phyloP scores from a whole-genome alignment of 2,888 invertebrate genomes.

The Trichacis sp. region DNA sequence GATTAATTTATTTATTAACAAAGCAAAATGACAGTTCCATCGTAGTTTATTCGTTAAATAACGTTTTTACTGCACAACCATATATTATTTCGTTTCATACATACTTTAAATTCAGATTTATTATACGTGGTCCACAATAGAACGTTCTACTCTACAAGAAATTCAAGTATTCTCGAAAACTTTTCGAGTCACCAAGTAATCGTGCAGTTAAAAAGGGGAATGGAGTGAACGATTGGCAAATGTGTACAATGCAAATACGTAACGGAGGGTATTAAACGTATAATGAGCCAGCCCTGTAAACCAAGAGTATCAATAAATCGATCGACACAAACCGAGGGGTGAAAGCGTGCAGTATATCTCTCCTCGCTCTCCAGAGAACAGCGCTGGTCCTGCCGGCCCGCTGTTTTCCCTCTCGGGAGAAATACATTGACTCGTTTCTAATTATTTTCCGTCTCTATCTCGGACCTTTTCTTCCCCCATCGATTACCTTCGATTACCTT shows the following conservation, averaged over 20 bases:
- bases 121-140: too few species aligned
- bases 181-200: too few species aligned
- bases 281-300: constrained; percentile 62
- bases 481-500: constrained; percentile 7
- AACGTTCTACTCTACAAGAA: too few species aligned
- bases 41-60: too few species aligned
- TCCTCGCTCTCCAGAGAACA: constrained; percentile 46
- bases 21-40: too few species aligned
- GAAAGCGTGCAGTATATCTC: constrained; percentile 41
- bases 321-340: constrained; percentile 50
- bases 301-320: constrained; percentile 59
- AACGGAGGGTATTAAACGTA: constrained; percentile 64
- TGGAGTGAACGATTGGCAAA: constrained; percentile 32
- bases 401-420: constrained; percentile 52
- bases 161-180: too few species aligned
- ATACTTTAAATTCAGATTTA: too few species aligned
- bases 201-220: too few species aligned
- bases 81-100: too few species aligned
- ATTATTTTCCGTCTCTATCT: constrained; percentile 48
- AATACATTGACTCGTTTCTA: constrained; percentile 55
- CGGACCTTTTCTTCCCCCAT: constrained; percentile 7
- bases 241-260: constrained; percentile 63
- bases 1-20: too few species aligned
- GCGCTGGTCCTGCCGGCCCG: constrained; percentile 23
- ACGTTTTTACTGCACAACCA: too few species aligned